These are phyloP conservation scores for Cydia splendana DNA, from an alignment of 1,140 invertebrate species.

Conservation along the genomic window DNA sequence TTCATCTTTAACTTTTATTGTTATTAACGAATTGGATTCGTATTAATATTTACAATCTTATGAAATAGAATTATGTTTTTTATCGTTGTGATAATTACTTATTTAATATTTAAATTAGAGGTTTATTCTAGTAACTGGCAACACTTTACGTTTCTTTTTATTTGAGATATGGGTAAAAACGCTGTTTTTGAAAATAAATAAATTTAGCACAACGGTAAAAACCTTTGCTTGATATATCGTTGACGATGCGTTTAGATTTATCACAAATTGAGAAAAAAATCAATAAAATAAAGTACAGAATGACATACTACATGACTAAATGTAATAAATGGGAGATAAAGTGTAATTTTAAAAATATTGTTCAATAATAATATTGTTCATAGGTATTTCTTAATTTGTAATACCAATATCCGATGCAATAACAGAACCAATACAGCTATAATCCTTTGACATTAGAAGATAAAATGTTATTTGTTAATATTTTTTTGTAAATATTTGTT, in stretches of 20 bases:
- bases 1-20: no score
- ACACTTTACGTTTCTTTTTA: not conserved
- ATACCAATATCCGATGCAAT: conserved; percentile 40
- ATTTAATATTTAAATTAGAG: not conserved
- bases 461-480: conserved; percentile 75
- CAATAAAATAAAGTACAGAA: not conserved
- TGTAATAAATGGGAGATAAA: not conserved
- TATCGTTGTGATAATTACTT: no score
- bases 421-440: conserved; percentile 65
- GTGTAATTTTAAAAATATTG: not conserved
- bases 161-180: conserved; percentile 1
- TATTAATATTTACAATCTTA: no score
- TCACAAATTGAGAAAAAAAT: not conserved
- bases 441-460: conserved; percentile 71
- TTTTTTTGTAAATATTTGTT: conserved; percentile 71
- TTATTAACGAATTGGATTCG: no score
- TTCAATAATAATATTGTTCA: not conserved
- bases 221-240: not conserved
- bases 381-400: not conserved
- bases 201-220: not conserved
- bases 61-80: no score
- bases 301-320: not conserved
- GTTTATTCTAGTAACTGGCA: not conserved
- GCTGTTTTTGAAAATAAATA: not conserved
- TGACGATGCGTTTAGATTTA: not conserved